A percentile compares a stretch with the other conserved stretches of the same genome.
Conservation (phyloP, 2,888 invertebrate genomes). For the Diaperis boleti region DNA sequence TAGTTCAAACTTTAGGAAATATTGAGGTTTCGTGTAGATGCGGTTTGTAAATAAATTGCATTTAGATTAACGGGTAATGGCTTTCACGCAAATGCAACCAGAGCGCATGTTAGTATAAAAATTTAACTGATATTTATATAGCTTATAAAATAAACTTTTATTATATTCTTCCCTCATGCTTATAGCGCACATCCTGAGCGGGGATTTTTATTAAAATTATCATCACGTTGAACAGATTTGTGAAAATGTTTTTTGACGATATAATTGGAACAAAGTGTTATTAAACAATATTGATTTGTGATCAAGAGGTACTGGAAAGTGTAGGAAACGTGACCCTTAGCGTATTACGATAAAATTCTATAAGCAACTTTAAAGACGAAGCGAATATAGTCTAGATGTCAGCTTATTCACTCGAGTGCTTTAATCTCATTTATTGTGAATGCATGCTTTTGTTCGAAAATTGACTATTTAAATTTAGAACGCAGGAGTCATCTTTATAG, state of each 20-base stretch:
- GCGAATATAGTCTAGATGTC: slow-evolving; percentile 38
- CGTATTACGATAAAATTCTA: slow-evolving; percentile 25
- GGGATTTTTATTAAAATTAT: neutral
- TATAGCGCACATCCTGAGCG: neutral
- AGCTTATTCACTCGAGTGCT: slow-evolving; percentile 36
- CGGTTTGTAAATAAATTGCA: too few species aligned
- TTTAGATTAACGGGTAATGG: too few species aligned
- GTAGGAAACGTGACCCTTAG: slow-evolving; percentile 38
- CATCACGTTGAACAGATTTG: neutral
- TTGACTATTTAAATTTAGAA: slow-evolving; percentile 31
- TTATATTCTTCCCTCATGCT: neutral
- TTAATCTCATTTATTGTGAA: slow-evolving; percentile 37
- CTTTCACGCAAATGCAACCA: too few species aligned
- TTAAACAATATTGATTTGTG: slow-evolving; percentile 37
- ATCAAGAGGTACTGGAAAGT: slow-evolving; percentile 30
- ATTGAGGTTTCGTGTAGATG: too few species aligned
- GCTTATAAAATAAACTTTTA: too few species aligned
- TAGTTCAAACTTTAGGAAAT: too few species aligned
- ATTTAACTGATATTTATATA: too few species aligned
- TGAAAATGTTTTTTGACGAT: slow-evolving; percentile 7
- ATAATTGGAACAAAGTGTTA: slow-evolving; percentile 28
- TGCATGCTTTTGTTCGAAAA: slow-evolving; percentile 34
- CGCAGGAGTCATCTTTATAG: neutral
- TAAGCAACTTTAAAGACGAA: slow-evolving; percentile 37
- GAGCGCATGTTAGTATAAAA: too few species aligned